Conservation (phyloP, 2,797 vertebrate species). For the Tachyglossus aculeatus region DNA sequence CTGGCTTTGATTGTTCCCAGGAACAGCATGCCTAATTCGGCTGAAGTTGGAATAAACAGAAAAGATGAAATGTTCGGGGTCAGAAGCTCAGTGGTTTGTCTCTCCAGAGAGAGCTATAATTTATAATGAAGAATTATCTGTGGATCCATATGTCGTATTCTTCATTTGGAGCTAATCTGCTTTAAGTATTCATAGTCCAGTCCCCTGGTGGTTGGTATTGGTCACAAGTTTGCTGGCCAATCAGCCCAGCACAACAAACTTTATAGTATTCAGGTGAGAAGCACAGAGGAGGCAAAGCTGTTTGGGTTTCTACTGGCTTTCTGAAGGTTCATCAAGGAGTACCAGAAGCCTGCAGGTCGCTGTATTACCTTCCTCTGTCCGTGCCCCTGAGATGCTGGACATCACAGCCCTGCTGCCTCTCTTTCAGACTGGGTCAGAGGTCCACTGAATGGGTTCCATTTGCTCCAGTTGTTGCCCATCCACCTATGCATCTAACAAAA, state of each 20-base stretch:
- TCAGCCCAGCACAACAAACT: background rate
- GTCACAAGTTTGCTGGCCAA: slow-evolving; percentile 56
- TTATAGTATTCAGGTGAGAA: background rate
- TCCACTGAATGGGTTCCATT: too few relatives aligned
- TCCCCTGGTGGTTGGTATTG: slow-evolving; percentile 50
- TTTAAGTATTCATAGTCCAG: slow-evolving; percentile 34
- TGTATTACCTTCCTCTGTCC: too few relatives aligned
- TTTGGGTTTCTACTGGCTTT: background rate
- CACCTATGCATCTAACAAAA: too few relatives aligned
- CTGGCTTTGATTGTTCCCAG: background rate
- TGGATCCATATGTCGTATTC: slow-evolving; percentile 65
- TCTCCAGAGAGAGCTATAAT: slow-evolving; percentile 62
- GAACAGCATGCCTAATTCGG: slow-evolving; percentile 1
- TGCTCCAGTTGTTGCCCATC: too few relatives aligned
- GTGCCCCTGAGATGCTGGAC: too few relatives aligned
- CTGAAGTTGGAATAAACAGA: slow-evolving; percentile 33
- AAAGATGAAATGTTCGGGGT: slow-evolving; percentile 39
- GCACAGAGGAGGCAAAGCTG: background rate
- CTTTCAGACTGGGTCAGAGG: too few relatives aligned
- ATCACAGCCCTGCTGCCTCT: background rate
- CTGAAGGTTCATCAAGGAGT: background rate
- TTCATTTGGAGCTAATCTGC: slow-evolving; percentile 71
- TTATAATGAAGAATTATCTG: slow-evolving; percentile 68
- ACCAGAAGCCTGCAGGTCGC: background rate
- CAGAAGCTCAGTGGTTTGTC: slow-evolving; percentile 53